Base-by-base conservation (phyloP, 2,888 invertebrate genomes). In the Caenorhabditis sp. region DNA sequence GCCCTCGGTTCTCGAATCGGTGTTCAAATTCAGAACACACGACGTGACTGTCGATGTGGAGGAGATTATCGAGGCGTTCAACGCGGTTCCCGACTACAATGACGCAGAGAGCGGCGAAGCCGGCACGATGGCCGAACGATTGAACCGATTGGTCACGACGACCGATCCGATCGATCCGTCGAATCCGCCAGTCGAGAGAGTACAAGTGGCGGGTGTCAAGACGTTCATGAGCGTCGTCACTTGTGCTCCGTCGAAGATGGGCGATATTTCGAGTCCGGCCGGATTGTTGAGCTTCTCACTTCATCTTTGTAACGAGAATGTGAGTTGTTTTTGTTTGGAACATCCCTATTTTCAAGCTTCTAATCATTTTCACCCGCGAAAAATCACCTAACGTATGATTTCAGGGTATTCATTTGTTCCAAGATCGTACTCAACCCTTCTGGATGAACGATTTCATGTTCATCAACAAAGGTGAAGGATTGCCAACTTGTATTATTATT, bases 381-480 rank as follows among this genome's bases (percentile, higher is more conserved):
- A n/a, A n/a, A n/a, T n/a, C n/a, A n/a, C n/a, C n/a, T n/a, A n/a
- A n/a, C n/a, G n/a, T n/a, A n/a, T 31, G 31, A 31, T 67, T 74
- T 57, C 62, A 74, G 74, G 24, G 19, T 14, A 36, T 74, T 3
- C 31, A 62, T 43, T 61, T 74, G 1, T 54, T 66, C 8, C 74
- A 74, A 64, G 69, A 74, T 53, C 66, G 64, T 21, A 60, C 63
- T 1, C 69, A 74, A 23, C 50, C 50, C 1, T 21, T 61, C 2
- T 74, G 74, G 74, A 74, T 74, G 74, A 61, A 66, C 0, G 74
- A 74, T 43, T 66, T 66, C 19, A 17, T 76, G 6, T 58, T 76
- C 17, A 50, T 66, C 17, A 76, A 76, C 27, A 36, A 49, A n/a
- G 58, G 26, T 5, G 66, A 72, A n/a, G 17, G 4, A 2, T 10